phyloP scores from a whole-genome alignment of 2,113 vertebrate species.

The Saccopteryx leptura region DNA sequence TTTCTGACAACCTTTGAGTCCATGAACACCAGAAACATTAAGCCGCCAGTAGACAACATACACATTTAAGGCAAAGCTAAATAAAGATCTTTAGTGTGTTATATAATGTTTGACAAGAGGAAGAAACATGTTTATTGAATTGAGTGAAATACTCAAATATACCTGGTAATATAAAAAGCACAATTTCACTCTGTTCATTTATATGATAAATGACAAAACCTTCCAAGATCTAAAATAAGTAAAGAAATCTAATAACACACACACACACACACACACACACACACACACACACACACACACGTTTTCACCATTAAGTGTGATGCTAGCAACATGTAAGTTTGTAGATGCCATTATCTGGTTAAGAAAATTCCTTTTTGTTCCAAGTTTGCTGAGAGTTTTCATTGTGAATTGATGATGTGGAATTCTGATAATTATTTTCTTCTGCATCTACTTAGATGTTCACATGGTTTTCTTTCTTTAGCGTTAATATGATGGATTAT shows the following conservation, averaged over 20 bases:
- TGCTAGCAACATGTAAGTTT: not conserved
- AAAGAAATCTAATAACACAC: not conserved
- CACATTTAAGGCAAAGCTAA: not conserved
- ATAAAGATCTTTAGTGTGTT: not conserved
- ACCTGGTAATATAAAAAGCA: not conserved
- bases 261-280: no score
- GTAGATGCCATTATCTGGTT: not conserved
- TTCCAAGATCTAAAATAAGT: not conserved
- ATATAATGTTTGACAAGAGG: not conserved
- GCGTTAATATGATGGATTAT: not conserved
- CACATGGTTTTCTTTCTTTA: not conserved
- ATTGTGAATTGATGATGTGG: not conserved
- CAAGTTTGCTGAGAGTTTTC: not conserved
- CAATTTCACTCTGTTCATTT: not conserved
- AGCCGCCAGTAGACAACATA: not conserved
- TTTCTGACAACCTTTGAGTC: not conserved
- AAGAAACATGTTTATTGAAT: not conserved
- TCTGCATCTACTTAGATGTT: not conserved
- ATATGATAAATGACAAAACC: not conserved
- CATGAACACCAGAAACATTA: not conserved
- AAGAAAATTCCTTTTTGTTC: not conserved
- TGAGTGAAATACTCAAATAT: not conserved
- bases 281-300: no score
- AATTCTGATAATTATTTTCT: not conserved
- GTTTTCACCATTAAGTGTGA: not conserved